Conservation (phyloP, 2,113 vertebrate species). For the Oncorhynchus masou region DNA sequence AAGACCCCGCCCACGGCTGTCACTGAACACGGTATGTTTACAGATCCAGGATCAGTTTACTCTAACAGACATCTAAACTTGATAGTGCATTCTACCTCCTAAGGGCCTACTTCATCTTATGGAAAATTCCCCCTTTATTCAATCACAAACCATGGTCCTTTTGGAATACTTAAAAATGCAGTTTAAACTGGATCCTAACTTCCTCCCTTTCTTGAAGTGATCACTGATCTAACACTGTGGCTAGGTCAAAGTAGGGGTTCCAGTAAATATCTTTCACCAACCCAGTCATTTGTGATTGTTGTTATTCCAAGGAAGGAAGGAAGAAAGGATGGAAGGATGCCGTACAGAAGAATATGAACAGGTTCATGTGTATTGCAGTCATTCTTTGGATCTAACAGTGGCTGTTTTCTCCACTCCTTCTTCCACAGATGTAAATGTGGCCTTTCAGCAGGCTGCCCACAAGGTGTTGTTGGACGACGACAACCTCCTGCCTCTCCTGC, state of each 20-base stretch:
- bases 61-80: neutral
- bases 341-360: too few relatives aligned
- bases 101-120: too few relatives aligned
- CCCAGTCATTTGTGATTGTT: neutral
- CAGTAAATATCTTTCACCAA: too few relatives aligned
- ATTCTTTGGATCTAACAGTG: neutral
- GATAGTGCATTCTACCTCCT: too few relatives aligned
- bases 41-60: neutral
- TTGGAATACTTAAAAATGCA: too few relatives aligned
- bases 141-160: too few relatives aligned
- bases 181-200: too few relatives aligned
- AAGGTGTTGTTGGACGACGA: conserved; percentile 95
- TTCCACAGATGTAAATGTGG: conserved; percentile 90
- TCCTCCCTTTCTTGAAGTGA: too few relatives aligned
- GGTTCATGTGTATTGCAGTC: neutral
- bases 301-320: neutral
- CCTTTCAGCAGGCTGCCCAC: conserved; percentile 95
- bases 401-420: conserved; percentile 23
- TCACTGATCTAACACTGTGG: too few relatives aligned
- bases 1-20: conserved; percentile 94
- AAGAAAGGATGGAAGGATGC: too few relatives aligned
- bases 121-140: too few relatives aligned
- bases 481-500: conserved; percentile 92
- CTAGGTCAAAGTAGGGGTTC: too few relatives aligned
- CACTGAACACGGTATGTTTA: conserved; percentile 88